A percentile compares a stretch with the other conserved stretches of the same genome.
Evolutionary conservation across 2,797 vertebrate genomes (phyloP).

Genomic region (Anniella stebbinsi): DNA sequence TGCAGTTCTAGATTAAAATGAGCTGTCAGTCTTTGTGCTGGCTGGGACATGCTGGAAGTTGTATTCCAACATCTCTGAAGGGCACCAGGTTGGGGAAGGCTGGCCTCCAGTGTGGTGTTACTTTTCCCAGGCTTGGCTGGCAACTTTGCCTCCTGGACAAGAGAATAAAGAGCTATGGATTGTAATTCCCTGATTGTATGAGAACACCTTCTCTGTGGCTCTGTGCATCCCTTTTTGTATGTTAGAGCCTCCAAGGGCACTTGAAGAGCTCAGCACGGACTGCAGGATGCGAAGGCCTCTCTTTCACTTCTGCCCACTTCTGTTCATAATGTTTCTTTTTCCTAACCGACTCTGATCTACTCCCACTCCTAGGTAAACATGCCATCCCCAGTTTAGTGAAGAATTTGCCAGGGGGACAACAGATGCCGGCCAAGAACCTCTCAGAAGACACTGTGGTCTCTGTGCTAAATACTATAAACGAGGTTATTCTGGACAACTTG

Average conservation of each 20-base stretch:
- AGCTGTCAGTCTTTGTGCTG: not conserved
- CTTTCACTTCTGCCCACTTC: not conserved
- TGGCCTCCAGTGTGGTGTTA: not conserved
- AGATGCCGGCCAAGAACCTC: constrained; percentile 85
- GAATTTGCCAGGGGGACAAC: constrained; percentile 91
- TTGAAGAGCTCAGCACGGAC: not conserved
- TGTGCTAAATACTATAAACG: constrained; percentile 91
- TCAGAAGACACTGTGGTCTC: constrained; percentile 94
- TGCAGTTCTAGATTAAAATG: not conserved
- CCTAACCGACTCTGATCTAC: constrained; percentile 6
- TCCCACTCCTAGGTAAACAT: constrained; percentile 85
- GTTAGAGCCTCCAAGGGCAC: not conserved
- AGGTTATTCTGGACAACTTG: constrained; percentile 90
- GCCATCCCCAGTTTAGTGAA: constrained; percentile 90
- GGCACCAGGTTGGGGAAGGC: not conserved
- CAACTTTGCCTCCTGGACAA: not conserved
- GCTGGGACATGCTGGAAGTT: too few relatives aligned
- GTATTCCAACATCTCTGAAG: not conserved
- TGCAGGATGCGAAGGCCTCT: not conserved
- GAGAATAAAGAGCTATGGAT: too few relatives aligned
- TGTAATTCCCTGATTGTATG: not conserved
- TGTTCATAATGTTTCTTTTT: not conserved
- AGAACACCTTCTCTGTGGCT: not conserved
- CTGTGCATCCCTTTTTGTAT: not conserved
- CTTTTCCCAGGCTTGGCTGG: not conserved